Base-by-base conservation (phyloP, 2,113 vertebrate genomes). In the Pseudorasbora parva region DNA sequence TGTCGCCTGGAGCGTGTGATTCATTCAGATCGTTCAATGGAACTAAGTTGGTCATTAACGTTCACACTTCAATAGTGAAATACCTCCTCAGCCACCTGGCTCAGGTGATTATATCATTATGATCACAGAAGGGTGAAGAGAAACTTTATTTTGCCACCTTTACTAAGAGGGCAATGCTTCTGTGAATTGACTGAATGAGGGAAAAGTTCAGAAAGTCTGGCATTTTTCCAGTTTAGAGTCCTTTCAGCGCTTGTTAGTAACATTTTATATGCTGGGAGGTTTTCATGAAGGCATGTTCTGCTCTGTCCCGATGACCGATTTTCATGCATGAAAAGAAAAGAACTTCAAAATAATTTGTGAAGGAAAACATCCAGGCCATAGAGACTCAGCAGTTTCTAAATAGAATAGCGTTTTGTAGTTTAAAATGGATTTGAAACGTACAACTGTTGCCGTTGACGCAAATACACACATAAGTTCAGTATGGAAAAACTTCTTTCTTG, bases 21-120 rank as follows among this genome's bases (percentile, higher is more conserved):
- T 71, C 83, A 25, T 45, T 78, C 1, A 54, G 30, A 54, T 30
- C 76, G 9, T 72, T 84, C 49, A 79, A 1, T 79, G 76, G 62
- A 84, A 79, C 76, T 84, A 78, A 84, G 69, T 49, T 79, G 64
- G 75, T 60, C 75, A 79, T 84, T 84, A 84, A 72, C 51, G 68
- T 84, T 79, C 51, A 78, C 66, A 78, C 76, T 59, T 71, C 83
- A 60, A 54, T 60, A 68, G 41, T 73, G 76, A 84, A 69, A 71
- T 79, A 33, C 49, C 27, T 43, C 79, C 49, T 81, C 30, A 41
- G 79, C 64, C 79, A 69, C 64, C 60, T 54, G 62, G 27, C 62
- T 41, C 64, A 81, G 64, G 79, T 81, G 45, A 79, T 66, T 64
- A 79, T 66, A 69, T 81, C 47, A 37, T 41, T 69, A 64, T 14